phyloP scores from a whole-genome alignment of 2,113 vertebrate genomes.

The Arenaria interpres region DNA sequence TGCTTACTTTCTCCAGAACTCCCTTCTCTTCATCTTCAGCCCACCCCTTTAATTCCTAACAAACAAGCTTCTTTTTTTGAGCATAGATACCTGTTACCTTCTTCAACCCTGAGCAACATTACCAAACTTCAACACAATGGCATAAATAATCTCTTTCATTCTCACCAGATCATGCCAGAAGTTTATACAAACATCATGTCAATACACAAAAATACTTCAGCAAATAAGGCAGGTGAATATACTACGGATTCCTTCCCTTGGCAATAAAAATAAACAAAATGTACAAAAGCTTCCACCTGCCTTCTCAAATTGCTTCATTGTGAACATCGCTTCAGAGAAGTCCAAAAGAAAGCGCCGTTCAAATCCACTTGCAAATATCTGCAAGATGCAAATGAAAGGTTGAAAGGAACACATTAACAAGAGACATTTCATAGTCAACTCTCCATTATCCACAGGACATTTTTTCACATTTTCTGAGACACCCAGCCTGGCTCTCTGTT shows the following conservation, averaged over 20 bases:
- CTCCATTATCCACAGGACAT: neutral
- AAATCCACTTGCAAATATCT: constrained; percentile 85
- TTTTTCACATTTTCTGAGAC: neutral
- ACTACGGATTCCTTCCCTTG: neutral
- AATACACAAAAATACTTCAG: neutral
- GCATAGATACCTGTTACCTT: neutral
- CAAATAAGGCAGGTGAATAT: neutral
- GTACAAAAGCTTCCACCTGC: constrained; percentile 66
- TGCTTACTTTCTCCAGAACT: neutral
- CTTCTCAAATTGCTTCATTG: constrained; percentile 92
- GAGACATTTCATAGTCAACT: neutral
- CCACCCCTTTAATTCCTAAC: neutral
- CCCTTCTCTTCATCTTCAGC: neutral
- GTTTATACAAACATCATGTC: neutral
- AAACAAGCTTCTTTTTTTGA: neutral
- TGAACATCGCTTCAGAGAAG: constrained; percentile 90
- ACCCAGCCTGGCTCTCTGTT: neutral
- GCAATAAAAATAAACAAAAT: neutral
- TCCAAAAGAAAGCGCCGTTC: constrained; percentile 79
- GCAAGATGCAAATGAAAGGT: neutral
- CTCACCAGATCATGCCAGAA: neutral
- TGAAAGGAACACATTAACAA: neutral
- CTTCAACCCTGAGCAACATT: neutral
- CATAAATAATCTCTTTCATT: neutral
- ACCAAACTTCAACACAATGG: neutral